A percentile compares a stretch with the other conserved stretches of the same genome.
phyloP scores from a whole-genome alignment of 2,888 invertebrate species.

The Synanthedon myopaeformis region DNA sequence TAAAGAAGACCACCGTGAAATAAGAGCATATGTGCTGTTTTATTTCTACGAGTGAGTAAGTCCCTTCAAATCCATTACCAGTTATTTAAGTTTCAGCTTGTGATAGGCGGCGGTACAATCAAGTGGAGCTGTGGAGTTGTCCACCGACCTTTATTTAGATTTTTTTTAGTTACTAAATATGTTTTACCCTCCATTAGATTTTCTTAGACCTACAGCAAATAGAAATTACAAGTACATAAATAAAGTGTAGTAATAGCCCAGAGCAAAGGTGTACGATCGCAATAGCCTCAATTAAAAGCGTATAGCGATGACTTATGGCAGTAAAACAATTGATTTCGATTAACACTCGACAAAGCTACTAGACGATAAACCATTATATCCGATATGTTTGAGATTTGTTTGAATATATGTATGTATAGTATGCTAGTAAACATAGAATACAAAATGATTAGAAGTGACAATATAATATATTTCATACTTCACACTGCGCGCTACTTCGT shows the following conservation, averaged over 20 bases:
- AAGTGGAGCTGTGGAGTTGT: neutral
- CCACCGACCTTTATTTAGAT: neutral
- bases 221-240: slow-evolving; percentile 13
- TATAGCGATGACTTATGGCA: slow-evolving; percentile 47
- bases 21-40: too few relatives aligned
- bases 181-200: slow-evolving; percentile 2
- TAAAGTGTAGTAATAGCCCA: slow-evolving; percentile 22
- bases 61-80: too few relatives aligned
- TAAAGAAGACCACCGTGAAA: too few relatives aligned
- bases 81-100: too few relatives aligned
- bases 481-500: too few relatives aligned
- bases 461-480: too few relatives aligned
- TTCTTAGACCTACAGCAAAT: slow-evolving; percentile 10
- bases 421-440: neutral
- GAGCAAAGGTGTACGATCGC: slow-evolving; percentile 36
- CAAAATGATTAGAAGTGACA: too few relatives aligned
- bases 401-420: neutral
- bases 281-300: slow-evolving; percentile 57
- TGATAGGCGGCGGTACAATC: too few relatives aligned
- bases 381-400: slow-evolving; percentile 2
- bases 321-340: slow-evolving; percentile 64
- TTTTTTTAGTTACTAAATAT: neutral
- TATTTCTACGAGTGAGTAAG: too few relatives aligned
- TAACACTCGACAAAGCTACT: slow-evolving; percentile 55
- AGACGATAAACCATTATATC: slow-evolving; percentile 46